Evolutionary conservation across 2,888 invertebrate species (phyloP), one percentile per base, ranked within the genome.

Genomic region (Myopa testacea): DNA sequence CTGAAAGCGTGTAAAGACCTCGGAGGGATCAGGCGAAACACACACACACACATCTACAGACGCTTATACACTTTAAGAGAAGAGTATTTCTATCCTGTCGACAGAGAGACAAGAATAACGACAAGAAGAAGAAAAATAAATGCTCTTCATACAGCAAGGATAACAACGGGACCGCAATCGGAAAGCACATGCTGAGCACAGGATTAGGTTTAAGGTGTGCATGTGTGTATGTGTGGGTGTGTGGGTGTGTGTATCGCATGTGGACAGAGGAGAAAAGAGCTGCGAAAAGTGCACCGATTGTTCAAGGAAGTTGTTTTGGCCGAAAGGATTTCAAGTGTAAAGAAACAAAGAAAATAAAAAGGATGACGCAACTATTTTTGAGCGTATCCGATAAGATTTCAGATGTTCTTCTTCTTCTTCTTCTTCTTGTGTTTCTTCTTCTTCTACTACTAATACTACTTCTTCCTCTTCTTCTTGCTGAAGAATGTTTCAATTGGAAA

Each of bases 101-200:
- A 60, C 62, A 69, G 12, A 62, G 3, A 63, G 63, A 74, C 52
- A 38, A 70, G 52, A 7, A 60, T 26, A 45, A 38, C 45, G 38
- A 72, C 10, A 26, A 45, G 14, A 58, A 70, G 40, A 19, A 14
- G n/a, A 40, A 70, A 7, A 69, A 70, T 14, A 19, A 69, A 70
- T 58, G 37, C 19, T 67, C 69, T 63, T 67, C 62, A 65, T 78
- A 78, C 75, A 69, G 68, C 63, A 74, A 52, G 69, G 63, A 70
- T 78, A 69, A 79, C 77, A 80, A 79, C 72, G 76, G n/a, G 76
- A 78, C 78, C 80, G 83, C 84, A 85, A 84, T 86, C 83, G 83
- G 82, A 82, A 80, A 83, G 84, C 84, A 83, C 84, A 84, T 84
- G 85, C 83, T 82, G 81, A 82, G 83, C 83, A 73, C 82, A 79